Evolutionary conservation across 2,113 vertebrate genomes (phyloP).

Genomic region (Polyodon spathula): DNA sequence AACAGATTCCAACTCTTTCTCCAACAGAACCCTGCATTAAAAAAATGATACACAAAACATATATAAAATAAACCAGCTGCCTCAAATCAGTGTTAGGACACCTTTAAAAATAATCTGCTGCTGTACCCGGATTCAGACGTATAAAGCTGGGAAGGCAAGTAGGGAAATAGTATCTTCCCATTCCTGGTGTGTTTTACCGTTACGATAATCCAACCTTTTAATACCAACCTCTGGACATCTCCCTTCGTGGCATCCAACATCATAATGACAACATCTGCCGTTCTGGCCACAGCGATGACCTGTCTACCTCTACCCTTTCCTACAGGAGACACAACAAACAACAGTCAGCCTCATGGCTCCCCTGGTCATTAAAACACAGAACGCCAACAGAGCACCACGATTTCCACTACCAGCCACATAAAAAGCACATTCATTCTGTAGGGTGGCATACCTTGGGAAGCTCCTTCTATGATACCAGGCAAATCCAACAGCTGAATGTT

Average conservation of each 20-base stretch:
- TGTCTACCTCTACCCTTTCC: conserved; percentile 94
- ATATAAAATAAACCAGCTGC: neutral
- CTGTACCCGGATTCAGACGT: too few species aligned
- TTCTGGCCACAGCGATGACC: conserved; percentile 93
- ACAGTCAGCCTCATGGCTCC: conserved; percentile 13
- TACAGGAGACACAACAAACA: conserved; percentile 29
- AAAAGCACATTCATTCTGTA: neutral
- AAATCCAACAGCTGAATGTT: conserved; percentile 96
- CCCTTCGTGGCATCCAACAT: conserved; percentile 98
- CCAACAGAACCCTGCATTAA: conserved; percentile 70
- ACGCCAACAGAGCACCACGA: conserved; percentile 22
- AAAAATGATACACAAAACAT: neutral
- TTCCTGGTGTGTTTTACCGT: too few species aligned
- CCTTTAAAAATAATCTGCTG: too few species aligned
- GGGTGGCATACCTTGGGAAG: conserved; percentile 74
- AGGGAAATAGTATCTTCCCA: too few species aligned
- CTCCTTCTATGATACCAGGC: conserved; percentile 96
- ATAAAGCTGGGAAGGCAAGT: too few species aligned
- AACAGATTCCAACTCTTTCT: conserved; percentile 92
- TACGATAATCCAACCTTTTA: too few species aligned
- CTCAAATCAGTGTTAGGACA: neutral
- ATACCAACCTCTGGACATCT: conserved; percentile 80
- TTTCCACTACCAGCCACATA: conserved; percentile 4
- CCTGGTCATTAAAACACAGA: neutral
- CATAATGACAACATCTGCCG: conserved; percentile 94